Conservation (phyloP, 2,797 vertebrate species). For the Holocentrus rufus region DNA sequence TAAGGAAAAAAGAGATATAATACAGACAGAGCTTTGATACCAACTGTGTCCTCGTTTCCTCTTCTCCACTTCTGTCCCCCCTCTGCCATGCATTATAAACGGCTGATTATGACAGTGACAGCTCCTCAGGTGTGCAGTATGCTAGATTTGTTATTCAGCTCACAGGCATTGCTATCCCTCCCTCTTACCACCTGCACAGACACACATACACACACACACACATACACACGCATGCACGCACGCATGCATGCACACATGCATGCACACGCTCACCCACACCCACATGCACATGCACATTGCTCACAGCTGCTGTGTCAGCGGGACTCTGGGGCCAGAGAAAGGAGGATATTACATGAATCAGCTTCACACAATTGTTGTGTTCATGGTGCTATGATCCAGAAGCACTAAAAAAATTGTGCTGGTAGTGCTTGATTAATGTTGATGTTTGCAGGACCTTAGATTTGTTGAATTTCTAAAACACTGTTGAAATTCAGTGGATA, state of each 20-base stretch:
- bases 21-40: slow-evolving; percentile 69
- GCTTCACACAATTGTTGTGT: slow-evolving; percentile 60
- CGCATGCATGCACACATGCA: slow-evolving; percentile 9
- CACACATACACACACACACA: slow-evolving; percentile 38
- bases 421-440: slow-evolving; percentile 56
- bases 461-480: slow-evolving; percentile 45
- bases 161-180: slow-evolving; percentile 72
- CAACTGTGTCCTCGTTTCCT: slow-evolving; percentile 72
- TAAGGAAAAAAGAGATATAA: slow-evolving; percentile 65
- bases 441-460: slow-evolving; percentile 22
- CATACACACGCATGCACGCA: not conserved
- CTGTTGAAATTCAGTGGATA: slow-evolving; percentile 33
- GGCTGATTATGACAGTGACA: slow-evolving; percentile 79
- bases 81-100: slow-evolving; percentile 78
- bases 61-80: slow-evolving; percentile 67
- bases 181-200: slow-evolving; percentile 69
- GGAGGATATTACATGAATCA: slow-evolving; percentile 70
- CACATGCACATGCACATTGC: slow-evolving; percentile 48
- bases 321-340: slow-evolving; percentile 62
- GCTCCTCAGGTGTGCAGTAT: slow-evolving; percentile 79
- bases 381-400: slow-evolving; percentile 54
- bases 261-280: slow-evolving; percentile 25
- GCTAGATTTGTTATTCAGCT: slow-evolving; percentile 80
- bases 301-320: slow-evolving; percentile 81
- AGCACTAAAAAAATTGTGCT: slow-evolving; percentile 40